Conservation (phyloP, 2,113 vertebrate genomes). For the Bubo blakistoni region DNA sequence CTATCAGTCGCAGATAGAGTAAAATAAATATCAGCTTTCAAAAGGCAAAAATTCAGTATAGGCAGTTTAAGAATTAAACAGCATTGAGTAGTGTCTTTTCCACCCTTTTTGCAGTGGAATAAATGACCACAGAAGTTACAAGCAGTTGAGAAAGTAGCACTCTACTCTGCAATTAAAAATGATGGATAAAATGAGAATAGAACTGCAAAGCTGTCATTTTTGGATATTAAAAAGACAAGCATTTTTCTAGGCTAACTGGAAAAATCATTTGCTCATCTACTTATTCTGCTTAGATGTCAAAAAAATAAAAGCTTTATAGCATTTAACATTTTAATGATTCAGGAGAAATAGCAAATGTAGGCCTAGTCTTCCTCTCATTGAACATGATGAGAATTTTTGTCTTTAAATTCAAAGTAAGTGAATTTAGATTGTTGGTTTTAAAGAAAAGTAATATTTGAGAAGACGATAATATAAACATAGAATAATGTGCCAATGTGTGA, state of each 20-base stretch:
- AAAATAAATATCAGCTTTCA: conserved; percentile 11
- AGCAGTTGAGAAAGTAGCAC: neutral
- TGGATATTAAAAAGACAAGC: conserved; percentile 29
- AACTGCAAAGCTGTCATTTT: conserved; percentile 38
- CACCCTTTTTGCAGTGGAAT: neutral
- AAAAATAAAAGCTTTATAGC: neutral
- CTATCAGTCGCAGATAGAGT: neutral
- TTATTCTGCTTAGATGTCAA: conserved; percentile 15
- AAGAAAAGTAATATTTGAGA: neutral
- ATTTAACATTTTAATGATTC: conserved; percentile 1
- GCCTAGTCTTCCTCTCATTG: neutral
- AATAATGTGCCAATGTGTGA: neutral
- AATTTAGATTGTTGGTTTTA: neutral
- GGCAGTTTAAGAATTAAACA: neutral
- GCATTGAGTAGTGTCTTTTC: neutral
- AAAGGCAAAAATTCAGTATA: neutral
- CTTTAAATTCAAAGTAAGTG: neutral
- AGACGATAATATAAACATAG: neutral
- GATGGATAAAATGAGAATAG: conserved; percentile 44
- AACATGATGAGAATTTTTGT: neutral
- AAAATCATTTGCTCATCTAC: conserved; percentile 26
- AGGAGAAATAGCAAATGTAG: neutral
- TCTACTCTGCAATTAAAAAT: conserved; percentile 25
- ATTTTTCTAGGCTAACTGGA: neutral
- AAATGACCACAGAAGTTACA: conserved; percentile 14